These are phyloP conservation scores for Eulemur albifrons DNA, from an alignment of 2,797 vertebrate species.

Conservation along the genomic window DNA sequence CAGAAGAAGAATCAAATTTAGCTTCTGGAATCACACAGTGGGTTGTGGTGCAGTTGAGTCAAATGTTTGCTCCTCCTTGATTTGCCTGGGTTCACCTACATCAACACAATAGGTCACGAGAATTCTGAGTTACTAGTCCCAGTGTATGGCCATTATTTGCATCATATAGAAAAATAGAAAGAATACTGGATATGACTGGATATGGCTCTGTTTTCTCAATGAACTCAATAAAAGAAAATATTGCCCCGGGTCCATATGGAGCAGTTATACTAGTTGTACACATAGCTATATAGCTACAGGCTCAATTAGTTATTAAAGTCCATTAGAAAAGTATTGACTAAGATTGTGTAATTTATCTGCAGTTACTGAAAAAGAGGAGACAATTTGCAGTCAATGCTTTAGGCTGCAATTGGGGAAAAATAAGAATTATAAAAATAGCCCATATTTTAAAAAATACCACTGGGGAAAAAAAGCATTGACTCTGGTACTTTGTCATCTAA, in stretches of 20 bases:
- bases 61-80: background rate
- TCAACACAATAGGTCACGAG: background rate
- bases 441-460: slow-evolving; percentile 52
- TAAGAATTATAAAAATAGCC: slow-evolving; percentile 60
- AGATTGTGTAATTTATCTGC: slow-evolving; percentile 31
- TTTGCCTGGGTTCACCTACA: background rate
- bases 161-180: slow-evolving; percentile 9
- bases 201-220: slow-evolving; percentile 11
- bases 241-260: background rate
- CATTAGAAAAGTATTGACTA: background rate
- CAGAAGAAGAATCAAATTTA: background rate
- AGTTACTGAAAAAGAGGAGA: slow-evolving; percentile 53
- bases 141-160: background rate
- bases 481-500: slow-evolving; percentile 57
- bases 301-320: background rate
- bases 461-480: background rate
- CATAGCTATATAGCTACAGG: background rate
- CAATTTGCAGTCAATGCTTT: background rate
- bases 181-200: background rate
- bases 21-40: background rate
- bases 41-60: background rate
- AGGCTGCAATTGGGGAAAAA: slow-evolving; percentile 24
- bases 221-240: background rate
- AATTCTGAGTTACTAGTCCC: background rate
- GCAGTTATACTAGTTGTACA: background rate